phyloP scores from a whole-genome alignment of 2,113 vertebrate genomes.

The Notothenia rossii region DNA sequence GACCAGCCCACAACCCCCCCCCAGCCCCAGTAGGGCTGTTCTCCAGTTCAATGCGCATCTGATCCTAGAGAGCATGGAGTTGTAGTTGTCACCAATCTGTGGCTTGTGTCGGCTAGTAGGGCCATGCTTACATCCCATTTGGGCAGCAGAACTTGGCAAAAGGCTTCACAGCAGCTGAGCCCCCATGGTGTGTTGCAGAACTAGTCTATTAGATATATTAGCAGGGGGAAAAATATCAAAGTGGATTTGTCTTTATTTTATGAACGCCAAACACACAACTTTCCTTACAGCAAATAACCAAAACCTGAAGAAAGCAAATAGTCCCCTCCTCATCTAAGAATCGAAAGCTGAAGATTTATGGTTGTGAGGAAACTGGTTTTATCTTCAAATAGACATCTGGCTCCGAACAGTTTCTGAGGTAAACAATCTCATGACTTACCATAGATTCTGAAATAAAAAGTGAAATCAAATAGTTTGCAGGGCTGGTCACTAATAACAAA shows the following conservation, averaged over 20 bases:
- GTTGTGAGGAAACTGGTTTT: background rate
- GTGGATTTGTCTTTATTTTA: background rate
- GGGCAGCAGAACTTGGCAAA: constrained; percentile 8
- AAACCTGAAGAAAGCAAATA: background rate
- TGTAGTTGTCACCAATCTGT: constrained; percentile 14
- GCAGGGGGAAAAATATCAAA: background rate
- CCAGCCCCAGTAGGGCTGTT: background rate
- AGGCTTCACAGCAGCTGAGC: constrained; percentile 14
- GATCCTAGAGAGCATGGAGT: constrained; percentile 13
- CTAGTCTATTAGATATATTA: background rate
- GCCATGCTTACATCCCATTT: background rate
- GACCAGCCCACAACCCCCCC: background rate
- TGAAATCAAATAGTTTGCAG: no score
- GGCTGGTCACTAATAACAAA: no score
- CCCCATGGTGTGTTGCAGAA: constrained; percentile 1
- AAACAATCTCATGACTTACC: no score
- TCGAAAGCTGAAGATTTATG: background rate
- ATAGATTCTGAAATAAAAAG: no score
- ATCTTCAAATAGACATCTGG: background rate
- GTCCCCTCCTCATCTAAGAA: background rate
- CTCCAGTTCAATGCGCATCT: constrained; percentile 23
- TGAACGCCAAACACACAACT: no score
- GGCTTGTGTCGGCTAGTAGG: constrained; percentile 6
- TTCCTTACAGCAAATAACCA: background rate
- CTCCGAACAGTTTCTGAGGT: no score